Evolutionary conservation across 2,888 invertebrate genomes (phyloP), one percentile per base, ranked within the genome.

Genomic region (Folsomia manolachei): DNA sequence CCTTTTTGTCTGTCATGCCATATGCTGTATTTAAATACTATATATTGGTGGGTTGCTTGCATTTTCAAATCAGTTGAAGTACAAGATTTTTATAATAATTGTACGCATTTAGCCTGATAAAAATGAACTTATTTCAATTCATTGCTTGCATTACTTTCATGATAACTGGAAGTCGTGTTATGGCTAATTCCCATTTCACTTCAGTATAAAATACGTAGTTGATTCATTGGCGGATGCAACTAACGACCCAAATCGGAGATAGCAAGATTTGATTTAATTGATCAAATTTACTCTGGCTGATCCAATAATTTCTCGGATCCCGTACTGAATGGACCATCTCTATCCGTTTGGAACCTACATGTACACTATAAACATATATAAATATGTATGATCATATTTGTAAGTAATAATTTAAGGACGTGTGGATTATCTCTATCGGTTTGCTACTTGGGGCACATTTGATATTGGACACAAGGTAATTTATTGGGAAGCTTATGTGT

Each of bases 191-290:
- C n/a, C n/a, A n/a, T n/a, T n/a, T n/a, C n/a, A n/a, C n/a, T n/a
- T n/a, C n/a, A n/a, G n/a, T n/a, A n/a, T n/a, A n/a, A n/a, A n/a
- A n/a, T n/a, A n/a, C n/a, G n/a, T n/a, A n/a, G n/a, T n/a, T n/a
- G n/a, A n/a, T n/a, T n/a, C n/a, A n/a, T 9, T 39, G 14, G 39
- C 39, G 39, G 39, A 39, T 39, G 4, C 39, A 56, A 21, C 56
- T 56, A 56, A 56, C 56, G 21, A 21, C 56, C 56, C 56, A 19
- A 19, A 21, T 14, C 56, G 21, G 18, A 56, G 21, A 56, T 7
- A 56, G n/a, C 21, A 18, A 56, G 56, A 56, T 56, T 56, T 56
- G 56, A 56, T 56, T 56, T 56, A 56, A 56, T 56, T 56, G 18
- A 56, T 56, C 56, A 19, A 21, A n/a, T 56, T 56, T 56, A 7